Base-by-base conservation (phyloP, 2,113 vertebrate genomes). In the Salminus brasiliensis region DNA sequence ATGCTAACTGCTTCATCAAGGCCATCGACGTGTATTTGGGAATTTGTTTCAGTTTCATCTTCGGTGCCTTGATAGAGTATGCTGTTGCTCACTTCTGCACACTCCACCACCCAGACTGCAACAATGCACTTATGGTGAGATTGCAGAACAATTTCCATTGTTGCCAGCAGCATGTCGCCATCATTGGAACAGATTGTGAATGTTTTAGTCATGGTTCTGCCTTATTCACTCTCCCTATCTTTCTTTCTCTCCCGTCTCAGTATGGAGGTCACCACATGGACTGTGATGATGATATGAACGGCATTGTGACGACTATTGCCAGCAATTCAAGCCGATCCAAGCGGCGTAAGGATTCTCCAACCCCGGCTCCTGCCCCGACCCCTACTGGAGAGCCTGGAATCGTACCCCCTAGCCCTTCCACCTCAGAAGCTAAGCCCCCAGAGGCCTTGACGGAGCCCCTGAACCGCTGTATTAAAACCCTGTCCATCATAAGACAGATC, bases 41-140 rank as follows among this genome's bases (percentile, higher is more conserved):
- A 34, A 96, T 97, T 87, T 96, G 95, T 92, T 97, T 97, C 89
- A 96, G 95, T 83, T 97, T 97, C 72, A 97, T 97, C 88, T 97
- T 97, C 3, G 95, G 95, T 21, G 95, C 95, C 0, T 88, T 97
- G 52, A 90, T 97, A n/a, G 95, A 97, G 77, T 97, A 96, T 15
- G 95, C 95, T 0, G 95, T 96, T 74, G 94, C 95, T 80, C 95
- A 96, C 86, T 96, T 97, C 90, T 97, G 95, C 87, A 94, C 93
- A 25, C 91, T 97, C 7, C 92, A 92, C 63, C 91, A 87, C 30
- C 70, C 89, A 13, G 83, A 92, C 47, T 67, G 32, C 36, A 65
- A 90, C 34, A 88, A 90, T 81, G 85, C 91, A 27, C 49, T 92
- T 57, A 91, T 90, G 92, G 93, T 94, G 71, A 93, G 90, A 70